phyloP scores from a whole-genome alignment of 2,888 invertebrate genomes.

The Drosophila robusta region DNA sequence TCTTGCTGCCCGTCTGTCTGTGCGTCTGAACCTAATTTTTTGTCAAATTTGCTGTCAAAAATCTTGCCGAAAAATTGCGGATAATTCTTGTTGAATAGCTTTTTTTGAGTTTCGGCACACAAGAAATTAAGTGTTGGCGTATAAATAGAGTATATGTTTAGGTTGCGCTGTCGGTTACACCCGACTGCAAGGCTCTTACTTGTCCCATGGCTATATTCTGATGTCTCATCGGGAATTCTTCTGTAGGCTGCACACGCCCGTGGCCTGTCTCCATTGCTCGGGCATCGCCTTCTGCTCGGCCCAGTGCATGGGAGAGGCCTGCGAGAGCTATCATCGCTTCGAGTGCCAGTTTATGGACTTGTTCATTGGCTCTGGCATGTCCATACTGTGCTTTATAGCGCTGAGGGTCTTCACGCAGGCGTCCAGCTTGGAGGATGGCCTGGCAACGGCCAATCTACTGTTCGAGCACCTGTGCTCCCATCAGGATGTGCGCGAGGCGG shows the following conservation, averaged over 20 bases:
- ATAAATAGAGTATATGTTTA: too few relatives aligned
- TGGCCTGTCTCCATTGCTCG: conserved; percentile 90
- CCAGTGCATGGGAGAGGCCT: conserved; percentile 88
- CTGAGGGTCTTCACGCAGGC: conserved; percentile 91
- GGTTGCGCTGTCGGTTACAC: too few relatives aligned
- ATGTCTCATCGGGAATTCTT: neutral
- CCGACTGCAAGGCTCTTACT: too few relatives aligned
- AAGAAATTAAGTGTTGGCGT: too few relatives aligned
- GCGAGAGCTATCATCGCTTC: conserved; percentile 89
- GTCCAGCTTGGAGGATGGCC: conserved; percentile 81
- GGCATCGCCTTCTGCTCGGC: conserved; percentile 91
- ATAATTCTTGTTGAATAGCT: too few relatives aligned
- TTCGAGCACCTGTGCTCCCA: conserved; percentile 90
- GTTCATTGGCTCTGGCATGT: conserved; percentile 93
- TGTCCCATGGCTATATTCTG: too few relatives aligned
- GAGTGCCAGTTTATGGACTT: conserved; percentile 92
- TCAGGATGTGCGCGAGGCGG: conserved; percentile 87
- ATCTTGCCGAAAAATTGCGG: too few relatives aligned
- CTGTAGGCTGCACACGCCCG: conserved; percentile 87
- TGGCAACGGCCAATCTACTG: conserved; percentile 85
- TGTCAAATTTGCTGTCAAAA: too few relatives aligned
- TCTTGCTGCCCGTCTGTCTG: too few relatives aligned
- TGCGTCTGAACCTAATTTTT: too few relatives aligned
- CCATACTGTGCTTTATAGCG: conserved; percentile 91
- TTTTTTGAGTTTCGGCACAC: too few relatives aligned